Evolutionary conservation across 2,888 invertebrate genomes (phyloP).

Genomic region (Drosophila ustulata): DNA sequence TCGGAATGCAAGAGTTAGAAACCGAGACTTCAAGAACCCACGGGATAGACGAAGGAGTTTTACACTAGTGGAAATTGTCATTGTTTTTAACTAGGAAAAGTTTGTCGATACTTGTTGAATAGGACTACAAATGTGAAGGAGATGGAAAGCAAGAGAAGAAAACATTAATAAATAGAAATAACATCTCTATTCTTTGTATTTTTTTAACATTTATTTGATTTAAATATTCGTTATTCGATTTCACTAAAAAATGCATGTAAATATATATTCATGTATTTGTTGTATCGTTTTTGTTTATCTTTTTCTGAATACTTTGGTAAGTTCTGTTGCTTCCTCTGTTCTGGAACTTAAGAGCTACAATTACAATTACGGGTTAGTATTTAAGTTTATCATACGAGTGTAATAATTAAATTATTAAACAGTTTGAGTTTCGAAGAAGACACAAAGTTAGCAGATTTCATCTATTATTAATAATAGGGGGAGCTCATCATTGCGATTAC

Average conservation of each 20-base stretch:
- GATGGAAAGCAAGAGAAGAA: background rate
- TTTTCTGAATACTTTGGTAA: constrained; percentile 70
- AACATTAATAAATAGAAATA: background rate
- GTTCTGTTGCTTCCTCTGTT: constrained; percentile 61
- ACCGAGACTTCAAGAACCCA: no score
- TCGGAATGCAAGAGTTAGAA: background rate
- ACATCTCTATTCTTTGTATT: background rate
- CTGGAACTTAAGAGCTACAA: constrained; percentile 49
- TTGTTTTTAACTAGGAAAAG: constrained; percentile 20
- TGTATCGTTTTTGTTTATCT: constrained; percentile 42
- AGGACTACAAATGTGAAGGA: background rate
- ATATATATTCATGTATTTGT: constrained; percentile 72
- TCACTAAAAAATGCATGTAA: constrained; percentile 81
- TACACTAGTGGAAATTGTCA: constrained; percentile 15
- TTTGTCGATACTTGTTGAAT: constrained; percentile 10
- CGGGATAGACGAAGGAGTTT: constrained; percentile 6
- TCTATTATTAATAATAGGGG: constrained; percentile 52
- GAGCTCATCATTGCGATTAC: constrained; percentile 55
- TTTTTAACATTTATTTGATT: constrained; percentile 55
- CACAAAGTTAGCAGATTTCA: constrained; percentile 73
- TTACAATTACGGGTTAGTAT: constrained; percentile 21
- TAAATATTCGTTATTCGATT: constrained; percentile 65
- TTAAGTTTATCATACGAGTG: constrained; percentile 28
- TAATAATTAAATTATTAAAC: constrained; percentile 58
- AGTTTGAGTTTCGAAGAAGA: constrained; percentile 58